These are phyloP conservation scores for Oriolus oriolus DNA, from an alignment of 2,113 vertebrate species.

Conservation along the genomic window DNA sequence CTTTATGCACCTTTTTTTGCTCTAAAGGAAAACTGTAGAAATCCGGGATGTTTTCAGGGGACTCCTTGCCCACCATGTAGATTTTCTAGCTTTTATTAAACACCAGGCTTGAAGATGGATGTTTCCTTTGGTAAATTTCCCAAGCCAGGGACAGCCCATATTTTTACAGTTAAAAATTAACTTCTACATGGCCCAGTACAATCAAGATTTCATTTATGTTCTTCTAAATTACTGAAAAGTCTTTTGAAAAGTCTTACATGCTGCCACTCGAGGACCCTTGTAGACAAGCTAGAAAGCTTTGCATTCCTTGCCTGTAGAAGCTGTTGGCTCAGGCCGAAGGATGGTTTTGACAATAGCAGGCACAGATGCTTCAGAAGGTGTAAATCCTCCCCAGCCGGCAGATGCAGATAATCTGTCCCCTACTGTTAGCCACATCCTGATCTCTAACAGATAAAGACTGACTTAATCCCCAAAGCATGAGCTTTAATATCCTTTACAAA, in stretches of 20 bases:
- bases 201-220: background rate
- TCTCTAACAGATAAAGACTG: constrained; percentile 53
- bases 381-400: constrained; percentile 13
- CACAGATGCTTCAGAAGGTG: constrained; percentile 53
- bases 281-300: background rate
- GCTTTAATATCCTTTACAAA: constrained; percentile 49
- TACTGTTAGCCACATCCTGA: constrained; percentile 38
- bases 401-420: constrained; percentile 50
- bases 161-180: background rate
- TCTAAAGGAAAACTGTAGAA: background rate
- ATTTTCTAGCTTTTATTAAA: background rate
- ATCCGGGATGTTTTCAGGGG: background rate
- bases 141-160: background rate
- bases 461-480: constrained; percentile 41
- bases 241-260: background rate
- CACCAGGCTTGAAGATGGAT: background rate
- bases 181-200: background rate
- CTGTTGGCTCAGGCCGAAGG: background rate
- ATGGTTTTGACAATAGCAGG: background rate
- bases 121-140: background rate
- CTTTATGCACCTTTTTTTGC: background rate
- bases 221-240: background rate
- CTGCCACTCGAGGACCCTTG: background rate
- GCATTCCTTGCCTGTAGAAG: background rate
- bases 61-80: background rate